Base-by-base conservation (phyloP, 1,140 invertebrate species). In the Brachionus plicatilis region DNA sequence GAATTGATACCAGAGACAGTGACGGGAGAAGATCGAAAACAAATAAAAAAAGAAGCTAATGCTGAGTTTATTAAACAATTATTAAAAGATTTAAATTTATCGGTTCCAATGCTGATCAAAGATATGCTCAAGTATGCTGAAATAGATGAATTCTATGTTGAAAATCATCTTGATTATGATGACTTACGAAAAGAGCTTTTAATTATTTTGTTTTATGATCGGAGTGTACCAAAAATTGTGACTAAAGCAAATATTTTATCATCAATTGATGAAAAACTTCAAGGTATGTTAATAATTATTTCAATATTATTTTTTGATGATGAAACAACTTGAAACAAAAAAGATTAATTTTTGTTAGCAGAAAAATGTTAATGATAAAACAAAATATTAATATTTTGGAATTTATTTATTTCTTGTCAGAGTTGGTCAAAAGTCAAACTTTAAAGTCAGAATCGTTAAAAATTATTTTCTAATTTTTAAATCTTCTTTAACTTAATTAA, bases 141-240 rank as follows among this genome's bases (percentile, higher is more conserved):
- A 24, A 24, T 75, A 1, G 70, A 75, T 75, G 17, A 75, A 43
- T 45, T 24, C 41, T 75, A 47, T 75, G 41, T 47, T 75, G 70
- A 75, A 47, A 75, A 75, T 75, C 41, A 75, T 75, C 70, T 75
- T 75, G 41, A 75, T 24, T 75, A 75, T 75, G 70, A 75, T 45
- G 70, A 75, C 8, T 75, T 75, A 47, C 70, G 70, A 47, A 75
- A 75, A 75, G 70, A 75, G 17, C 41, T 75, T 45, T 75, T 75
- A 47, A 20, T 47, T 7, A 24, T 75, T 47, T 75, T 75, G 43
- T 75, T 45, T 75, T 75, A 17, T 75, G 70, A 75, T 8, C 41
- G 24, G 9, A 24, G n/a, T 24, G 17, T 75, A 27, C 70, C 70
- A 75, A n/a, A 17, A 47, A 47, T 1, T 75, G 41, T 50, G 12